Conservation (phyloP, 2,113 vertebrate genomes). For the Gnathonemus echidnorhynchus region DNA sequence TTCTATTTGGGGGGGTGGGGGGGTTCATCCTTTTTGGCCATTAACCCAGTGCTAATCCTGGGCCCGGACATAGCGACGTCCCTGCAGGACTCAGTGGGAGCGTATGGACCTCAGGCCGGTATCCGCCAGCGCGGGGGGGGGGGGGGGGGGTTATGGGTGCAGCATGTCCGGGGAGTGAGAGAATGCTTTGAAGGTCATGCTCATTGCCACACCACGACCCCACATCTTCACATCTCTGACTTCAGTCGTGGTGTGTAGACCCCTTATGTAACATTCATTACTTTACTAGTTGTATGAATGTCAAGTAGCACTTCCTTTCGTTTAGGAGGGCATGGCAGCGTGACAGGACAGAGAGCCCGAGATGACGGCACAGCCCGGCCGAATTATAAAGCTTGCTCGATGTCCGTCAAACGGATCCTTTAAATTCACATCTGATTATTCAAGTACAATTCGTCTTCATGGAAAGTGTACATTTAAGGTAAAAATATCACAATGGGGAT, state of each 20-base stretch:
- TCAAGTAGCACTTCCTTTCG: background rate
- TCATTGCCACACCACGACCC: background rate
- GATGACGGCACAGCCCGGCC: background rate
- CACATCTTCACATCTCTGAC: background rate
- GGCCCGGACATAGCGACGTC: background rate
- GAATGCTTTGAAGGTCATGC: slow-evolving; percentile 5
- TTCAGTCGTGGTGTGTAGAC: background rate
- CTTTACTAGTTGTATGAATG: slow-evolving; percentile 1
- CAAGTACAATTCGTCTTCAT: background rate
- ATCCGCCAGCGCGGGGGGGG: background rate
- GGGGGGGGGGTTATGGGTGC: background rate
- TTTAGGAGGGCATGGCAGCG: background rate
- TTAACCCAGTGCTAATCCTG: background rate
- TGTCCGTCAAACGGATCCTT: background rate
- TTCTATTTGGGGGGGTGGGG: background rate
- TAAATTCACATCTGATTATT: background rate
- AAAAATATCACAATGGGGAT: background rate
- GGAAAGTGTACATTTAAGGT: background rate
- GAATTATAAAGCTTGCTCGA: background rate
- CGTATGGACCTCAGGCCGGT: background rate
- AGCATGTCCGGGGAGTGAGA: background rate
- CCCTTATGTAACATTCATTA: slow-evolving; percentile 2
- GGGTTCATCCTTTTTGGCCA: background rate
- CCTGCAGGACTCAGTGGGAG: background rate
- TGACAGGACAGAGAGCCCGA: background rate